These are phyloP conservation scores for Dendrocincla tyrannina DNA, from an alignment of 2,797 vertebrate genomes.

Conservation along the genomic window DNA sequence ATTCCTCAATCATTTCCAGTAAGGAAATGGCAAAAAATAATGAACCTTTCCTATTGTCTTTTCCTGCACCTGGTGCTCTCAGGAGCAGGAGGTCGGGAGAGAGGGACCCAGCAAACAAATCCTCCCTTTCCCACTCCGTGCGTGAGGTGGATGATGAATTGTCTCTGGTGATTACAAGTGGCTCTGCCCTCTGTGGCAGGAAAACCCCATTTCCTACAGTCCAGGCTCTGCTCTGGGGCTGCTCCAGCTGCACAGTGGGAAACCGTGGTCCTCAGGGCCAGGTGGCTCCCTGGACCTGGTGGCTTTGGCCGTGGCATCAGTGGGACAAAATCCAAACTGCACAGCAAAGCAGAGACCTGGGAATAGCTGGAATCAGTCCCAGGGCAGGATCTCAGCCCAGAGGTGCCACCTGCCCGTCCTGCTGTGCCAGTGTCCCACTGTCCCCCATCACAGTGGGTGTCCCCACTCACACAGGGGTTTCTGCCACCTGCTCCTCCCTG, in stretches of 20 bases:
- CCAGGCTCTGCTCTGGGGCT: background rate
- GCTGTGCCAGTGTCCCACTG: background rate
- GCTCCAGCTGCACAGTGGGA: accelerated
- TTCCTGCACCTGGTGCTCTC: background rate
- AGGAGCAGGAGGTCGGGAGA: background rate
- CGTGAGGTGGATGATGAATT: background rate
- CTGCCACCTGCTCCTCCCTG: background rate
- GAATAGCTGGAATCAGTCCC: background rate
- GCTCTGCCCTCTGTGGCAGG: background rate
- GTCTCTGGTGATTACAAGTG: background rate
- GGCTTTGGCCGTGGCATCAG: background rate
- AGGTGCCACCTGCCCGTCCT: background rate
- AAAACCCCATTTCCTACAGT: background rate
- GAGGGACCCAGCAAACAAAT: background rate
- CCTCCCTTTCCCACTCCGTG: background rate
- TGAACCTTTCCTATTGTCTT: background rate
- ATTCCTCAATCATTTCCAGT: conserved; percentile 15
- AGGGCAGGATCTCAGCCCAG: background rate
- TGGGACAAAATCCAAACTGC: accelerated
- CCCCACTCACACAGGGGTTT: accelerated
- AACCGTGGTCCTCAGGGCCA: accelerated
- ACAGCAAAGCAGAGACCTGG: accelerated
- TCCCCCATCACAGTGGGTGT: background rate
- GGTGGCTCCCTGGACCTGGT: background rate
- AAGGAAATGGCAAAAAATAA: background rate